Evolutionary conservation across 2,888 invertebrate species (phyloP).

Genomic region (Ectemnius cavifrons): DNA sequence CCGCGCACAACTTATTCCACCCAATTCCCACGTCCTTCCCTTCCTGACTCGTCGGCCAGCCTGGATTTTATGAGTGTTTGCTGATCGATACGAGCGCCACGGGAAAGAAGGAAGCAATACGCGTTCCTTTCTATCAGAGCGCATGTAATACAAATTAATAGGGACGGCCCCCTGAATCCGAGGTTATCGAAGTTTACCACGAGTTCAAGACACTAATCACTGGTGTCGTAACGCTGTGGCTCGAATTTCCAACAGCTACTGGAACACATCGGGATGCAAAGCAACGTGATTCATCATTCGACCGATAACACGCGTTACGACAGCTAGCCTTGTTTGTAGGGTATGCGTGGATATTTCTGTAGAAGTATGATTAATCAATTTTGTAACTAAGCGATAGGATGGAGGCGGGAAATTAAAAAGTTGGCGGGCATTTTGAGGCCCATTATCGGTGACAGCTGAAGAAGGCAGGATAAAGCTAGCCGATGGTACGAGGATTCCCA

Average conservation of each 20-base stretch:
- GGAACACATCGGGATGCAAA: not conserved
- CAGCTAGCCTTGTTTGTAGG: not conserved
- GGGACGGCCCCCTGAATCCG: no score
- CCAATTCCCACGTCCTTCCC: no score
- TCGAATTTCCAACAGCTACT: not conserved
- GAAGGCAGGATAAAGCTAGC: conserved; percentile 5
- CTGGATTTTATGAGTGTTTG: not conserved
- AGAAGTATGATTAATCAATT: conserved; percentile 16
- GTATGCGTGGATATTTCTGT: not conserved
- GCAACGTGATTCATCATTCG: conserved; percentile 3
- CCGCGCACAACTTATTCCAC: conserved; percentile 3
- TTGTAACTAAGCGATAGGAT: conserved; percentile 21
- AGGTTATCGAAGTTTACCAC: not conserved
- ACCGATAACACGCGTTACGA: not conserved
- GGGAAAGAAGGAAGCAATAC: no score
- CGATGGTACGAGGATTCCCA: conserved; percentile 4
- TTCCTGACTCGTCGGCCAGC: not conserved
- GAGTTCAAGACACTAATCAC: conserved; percentile 2
- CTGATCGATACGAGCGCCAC: not conserved
- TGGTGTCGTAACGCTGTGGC: not conserved
- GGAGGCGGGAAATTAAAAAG: conserved; percentile 39
- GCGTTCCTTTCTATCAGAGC: no score
- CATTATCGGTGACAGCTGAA: conserved; percentile 16
- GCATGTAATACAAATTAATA: no score
- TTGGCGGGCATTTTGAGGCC: conserved; percentile 17